Percentiles rank a stretch among this genome's conserved stretches.
Evolutionary conservation across 2,113 vertebrate species (phyloP).

Genomic region (Pyxicephalus adspersus): DNA sequence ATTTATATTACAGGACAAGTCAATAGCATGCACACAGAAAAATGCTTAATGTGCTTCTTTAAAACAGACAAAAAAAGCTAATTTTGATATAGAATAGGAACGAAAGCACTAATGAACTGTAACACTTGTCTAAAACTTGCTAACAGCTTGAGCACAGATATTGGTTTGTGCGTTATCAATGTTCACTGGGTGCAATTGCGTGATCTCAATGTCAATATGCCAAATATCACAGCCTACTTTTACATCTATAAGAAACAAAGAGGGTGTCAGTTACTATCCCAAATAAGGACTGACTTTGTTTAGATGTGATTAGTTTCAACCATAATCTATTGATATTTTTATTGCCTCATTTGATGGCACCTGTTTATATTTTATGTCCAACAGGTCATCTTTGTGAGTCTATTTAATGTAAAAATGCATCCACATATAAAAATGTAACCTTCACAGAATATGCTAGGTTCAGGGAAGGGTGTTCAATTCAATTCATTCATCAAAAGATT

Average conservation of each 20-base stretch:
- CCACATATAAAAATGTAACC: too few relatives aligned
- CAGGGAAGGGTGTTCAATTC: too few relatives aligned
- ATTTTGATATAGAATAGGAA: background rate
- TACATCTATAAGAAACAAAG: background rate
- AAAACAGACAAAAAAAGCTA: too few relatives aligned
- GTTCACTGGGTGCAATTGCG: background rate
- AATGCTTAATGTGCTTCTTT: background rate
- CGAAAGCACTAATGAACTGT: background rate
- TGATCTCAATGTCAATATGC: constrained; percentile 21
- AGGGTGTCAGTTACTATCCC: background rate
- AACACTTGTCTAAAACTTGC: constrained; percentile 5
- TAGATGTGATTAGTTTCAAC: too few relatives aligned
- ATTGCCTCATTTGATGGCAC: too few relatives aligned
- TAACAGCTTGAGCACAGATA: constrained; percentile 3
- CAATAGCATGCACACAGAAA: background rate
- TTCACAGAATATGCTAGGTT: too few relatives aligned
- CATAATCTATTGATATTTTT: too few relatives aligned
- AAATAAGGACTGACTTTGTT: background rate
- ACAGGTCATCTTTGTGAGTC: too few relatives aligned
- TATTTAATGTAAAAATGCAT: too few relatives aligned
- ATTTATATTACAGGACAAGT: background rate
- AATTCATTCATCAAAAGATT: too few relatives aligned
- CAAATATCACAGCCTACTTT: constrained; percentile 7
- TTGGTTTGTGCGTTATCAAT: constrained; percentile 1
- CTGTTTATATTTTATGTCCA: too few relatives aligned